Base-by-base conservation (phyloP, 1,140 invertebrate species). In the Chelonus insularis region DNA sequence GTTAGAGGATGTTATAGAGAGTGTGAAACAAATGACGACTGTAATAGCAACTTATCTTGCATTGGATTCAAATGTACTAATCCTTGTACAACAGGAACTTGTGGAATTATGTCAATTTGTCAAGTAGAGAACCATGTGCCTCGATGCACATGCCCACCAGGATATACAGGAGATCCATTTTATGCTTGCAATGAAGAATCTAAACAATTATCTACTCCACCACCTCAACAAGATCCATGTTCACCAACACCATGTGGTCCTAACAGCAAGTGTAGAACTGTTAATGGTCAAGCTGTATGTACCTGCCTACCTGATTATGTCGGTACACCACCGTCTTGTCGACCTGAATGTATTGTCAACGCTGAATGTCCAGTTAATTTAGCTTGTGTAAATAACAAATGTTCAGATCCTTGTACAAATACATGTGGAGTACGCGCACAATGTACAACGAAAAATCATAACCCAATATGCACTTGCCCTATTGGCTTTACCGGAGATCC, bases 111-210 rank as follows among this genome's bases (percentile, higher is more conserved):
- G 63, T 91, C 91, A 6, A 84, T 89, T 63, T 94, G 92, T 70
- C 84, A 83, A 1, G 89, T 91, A 0, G 84, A 86, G 63, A 86
- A 87, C 61, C 89, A 93, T 74, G 85, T 90, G 47, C 91, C 89
- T 57, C 83, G 85, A n/a, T 94, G 92, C 68, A 84, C 83, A 20
- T 94, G 92, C 71, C 86, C 87, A 39, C 76, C 81, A 51, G 89
- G 88, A 34, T 91, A 86, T 65, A 88, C 87, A 8, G 92, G 92
- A 47, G 89, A 93, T 85, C 89, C 91, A 37, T 91, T 91, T 78
- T 89, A 88, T 73, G 86, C 77, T 25, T 85, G 84, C 58, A 70
- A 69, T n/a, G 66, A 69, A 18, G 69, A 76, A 45, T 41, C 51
- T 57, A 69, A 39, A 70, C 47, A 68, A 61, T 67, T 78, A 62